Evolutionary conservation across 1,140 invertebrate species (phyloP).

Genomic region (Drosophila sucinea): DNA sequence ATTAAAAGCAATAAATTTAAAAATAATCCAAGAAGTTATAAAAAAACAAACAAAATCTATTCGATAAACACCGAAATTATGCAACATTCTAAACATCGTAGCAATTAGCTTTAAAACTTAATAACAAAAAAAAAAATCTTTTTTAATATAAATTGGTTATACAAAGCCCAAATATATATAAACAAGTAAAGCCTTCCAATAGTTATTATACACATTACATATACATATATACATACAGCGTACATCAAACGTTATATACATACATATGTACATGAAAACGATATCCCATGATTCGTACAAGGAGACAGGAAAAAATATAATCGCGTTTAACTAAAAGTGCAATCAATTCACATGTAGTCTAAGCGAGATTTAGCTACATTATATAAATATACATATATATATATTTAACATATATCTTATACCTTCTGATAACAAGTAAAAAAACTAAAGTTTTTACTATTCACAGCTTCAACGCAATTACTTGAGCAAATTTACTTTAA

Average conservation of each 20-base stretch:
- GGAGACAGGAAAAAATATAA: conserved; percentile 12
- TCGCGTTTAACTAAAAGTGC: conserved; percentile 49
- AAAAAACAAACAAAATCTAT: conserved; percentile 23
- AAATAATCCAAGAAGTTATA: conserved; percentile 19
- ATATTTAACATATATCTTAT: conserved; percentile 59
- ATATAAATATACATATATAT: conserved; percentile 36
- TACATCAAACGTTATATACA: conserved; percentile 42
- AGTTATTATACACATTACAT: conserved; percentile 67
- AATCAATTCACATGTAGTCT: conserved; percentile 62
- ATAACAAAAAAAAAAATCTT: conserved; percentile 47
- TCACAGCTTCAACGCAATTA: conserved; percentile 64
- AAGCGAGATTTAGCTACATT: conserved; percentile 32
- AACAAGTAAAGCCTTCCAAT: conserved; percentile 69
- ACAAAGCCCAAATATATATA: conserved; percentile 62
- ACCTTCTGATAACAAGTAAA: conserved; percentile 39
- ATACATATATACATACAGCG: conserved; percentile 42
- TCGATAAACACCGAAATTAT: conserved; percentile 38
- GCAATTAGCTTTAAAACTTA: conserved; percentile 66
- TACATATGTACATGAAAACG: conserved; percentile 38
- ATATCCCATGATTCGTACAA: conserved; percentile 13
- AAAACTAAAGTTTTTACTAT: conserved; percentile 43
- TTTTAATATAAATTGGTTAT: conserved; percentile 23
- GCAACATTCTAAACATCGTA: conserved; percentile 42
- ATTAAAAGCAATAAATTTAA: conserved; percentile 60
- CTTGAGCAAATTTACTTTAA: conserved; percentile 75